Evolutionary conservation across 2,797 vertebrate species (phyloP).

Genomic region (Aldrovandia affinis): DNA sequence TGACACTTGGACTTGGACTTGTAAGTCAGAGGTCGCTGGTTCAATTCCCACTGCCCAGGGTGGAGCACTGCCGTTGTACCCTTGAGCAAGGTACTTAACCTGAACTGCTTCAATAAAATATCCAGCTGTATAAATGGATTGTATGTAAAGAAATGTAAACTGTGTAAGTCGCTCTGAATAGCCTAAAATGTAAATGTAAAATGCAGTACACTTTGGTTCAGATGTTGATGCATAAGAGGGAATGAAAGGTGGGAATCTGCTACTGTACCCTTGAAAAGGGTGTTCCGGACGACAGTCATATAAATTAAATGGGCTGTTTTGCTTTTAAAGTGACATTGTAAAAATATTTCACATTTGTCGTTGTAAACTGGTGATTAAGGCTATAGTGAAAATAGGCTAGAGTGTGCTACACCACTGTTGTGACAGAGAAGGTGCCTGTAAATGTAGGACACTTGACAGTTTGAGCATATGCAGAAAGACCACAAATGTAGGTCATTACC

Average conservation of each 20-base stretch:
- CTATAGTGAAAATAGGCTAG: slow-evolving; percentile 40
- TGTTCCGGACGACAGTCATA: not conserved
- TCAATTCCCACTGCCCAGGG: too few relatives aligned
- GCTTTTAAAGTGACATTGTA: not conserved
- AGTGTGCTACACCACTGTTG: slow-evolving; percentile 44
- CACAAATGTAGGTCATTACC: slow-evolving; percentile 74
- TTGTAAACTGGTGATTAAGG: slow-evolving; percentile 39
- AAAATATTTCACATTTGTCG: not conserved
- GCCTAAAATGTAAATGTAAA: too few relatives aligned
- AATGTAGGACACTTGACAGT: slow-evolving; percentile 63
- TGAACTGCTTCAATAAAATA: too few relatives aligned
- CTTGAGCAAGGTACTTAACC: too few relatives aligned
- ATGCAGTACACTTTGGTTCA: not conserved
- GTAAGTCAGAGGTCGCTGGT: too few relatives aligned
- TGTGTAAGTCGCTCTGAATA: too few relatives aligned
- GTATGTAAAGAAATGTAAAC: too few relatives aligned
- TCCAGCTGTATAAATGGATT: too few relatives aligned
- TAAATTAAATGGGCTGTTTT: not conserved
- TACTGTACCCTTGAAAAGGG: not conserved
- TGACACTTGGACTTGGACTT: slow-evolving; percentile 9
- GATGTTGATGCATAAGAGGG: not conserved
- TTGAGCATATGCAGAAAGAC: slow-evolving; percentile 52
- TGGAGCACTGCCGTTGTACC: too few relatives aligned
- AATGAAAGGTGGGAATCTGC: not conserved
- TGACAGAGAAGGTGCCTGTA: slow-evolving; percentile 50